Evolutionary conservation across 2,888 invertebrate species (phyloP), one percentile per base, ranked within the genome.

Genomic region (Pyrochroa serraticornis): DNA sequence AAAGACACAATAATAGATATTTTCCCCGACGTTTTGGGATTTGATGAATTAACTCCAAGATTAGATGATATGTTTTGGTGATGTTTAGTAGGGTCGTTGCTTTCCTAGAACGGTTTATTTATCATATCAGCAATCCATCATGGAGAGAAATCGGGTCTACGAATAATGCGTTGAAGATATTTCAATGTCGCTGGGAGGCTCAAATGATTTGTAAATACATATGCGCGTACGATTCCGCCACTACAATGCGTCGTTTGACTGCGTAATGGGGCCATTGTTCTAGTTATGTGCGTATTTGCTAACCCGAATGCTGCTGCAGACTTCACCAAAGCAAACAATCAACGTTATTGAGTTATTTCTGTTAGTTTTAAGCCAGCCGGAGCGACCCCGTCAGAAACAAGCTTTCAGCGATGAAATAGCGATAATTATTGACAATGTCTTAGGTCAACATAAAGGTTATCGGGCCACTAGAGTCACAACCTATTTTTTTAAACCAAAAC

Each of bases 121-220:
- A 55, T 55, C 55, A 48, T 46, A 55, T 55, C 55, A 60, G 61
- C 59, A 54, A 61, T 65, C 56, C 59, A 61, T 57, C 59, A n/a
- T n/a, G n/a, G n/a, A 56, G 61, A 43, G 61, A 53, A 63, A 57
- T 61, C 59, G 58, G 45, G 46, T 35, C 34, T 43, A 36, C 35
- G 39, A 48, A 33, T 45, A 45, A 38, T 14, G 45, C 44, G 45
- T 38, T 32, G 22, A 33, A 48, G 42, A 41, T 47, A 42, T 43
- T 47, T 55, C 41, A 48, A 6, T 12, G 39, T 39, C 39, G 39
- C 14, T 42, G 47, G 43, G 34, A 12, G 41, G 38, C 46, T 45
- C 59, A 63, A 59, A 61, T 56, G 65, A 63, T 62, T 65, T 57
- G 59, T 61, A 64, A 64, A 64, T 62, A 64, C 50, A 53, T 57